Base-by-base conservation (phyloP, 1,140 invertebrate genomes). In the Calliphora vicina region DNA sequence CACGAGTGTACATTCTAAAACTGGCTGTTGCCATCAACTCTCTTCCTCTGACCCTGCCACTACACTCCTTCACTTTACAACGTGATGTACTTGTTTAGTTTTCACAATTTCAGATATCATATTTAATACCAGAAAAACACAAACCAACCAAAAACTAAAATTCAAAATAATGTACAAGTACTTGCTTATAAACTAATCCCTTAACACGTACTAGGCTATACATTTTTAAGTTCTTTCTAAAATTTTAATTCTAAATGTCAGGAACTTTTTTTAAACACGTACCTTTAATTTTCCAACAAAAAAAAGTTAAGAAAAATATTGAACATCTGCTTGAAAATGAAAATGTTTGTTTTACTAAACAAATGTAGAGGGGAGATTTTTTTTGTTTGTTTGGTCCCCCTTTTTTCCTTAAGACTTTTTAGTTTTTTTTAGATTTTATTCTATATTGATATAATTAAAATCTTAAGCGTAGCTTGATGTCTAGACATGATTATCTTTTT, bases 381-480 rank as follows among this genome's bases (percentile, higher is more conserved):
- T 0, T 67, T 67, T 67, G 5, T 10, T 67, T 25, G 61, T 23
- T 25, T 10, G 9, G n/a, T 17, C 13, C 12, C 17, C 45, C 17
- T 50, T 50, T 17, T 50, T 50, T 50, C 45, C 17, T 50, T 50
- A 17, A 50, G 13, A n/a, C n/a, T n/a, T n/a, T n/a, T 50, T 50
- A 13, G 17, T 35, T 50, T n/a, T 67, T n/a, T 67, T 67, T 67
- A 67, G 10, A 23, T 67, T 67, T 10, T 25, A 25, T 67, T 67
- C 50, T n/a, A n/a, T n/a, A 17, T 61, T 61, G 17, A n/a, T 61
- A 23, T 67, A 67, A 67, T 67, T 67, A 67, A 67, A 67, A 25
- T 67, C 61, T 67, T 67, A 67, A 67, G 61, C 61, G 61, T 67
- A 67, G 61, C 61, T 67, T 25, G n/a, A 23, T 67, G 61, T 67